Evolutionary conservation across 2,113 vertebrate genomes (phyloP).

Genomic region (Spermophilus dauricus): DNA sequence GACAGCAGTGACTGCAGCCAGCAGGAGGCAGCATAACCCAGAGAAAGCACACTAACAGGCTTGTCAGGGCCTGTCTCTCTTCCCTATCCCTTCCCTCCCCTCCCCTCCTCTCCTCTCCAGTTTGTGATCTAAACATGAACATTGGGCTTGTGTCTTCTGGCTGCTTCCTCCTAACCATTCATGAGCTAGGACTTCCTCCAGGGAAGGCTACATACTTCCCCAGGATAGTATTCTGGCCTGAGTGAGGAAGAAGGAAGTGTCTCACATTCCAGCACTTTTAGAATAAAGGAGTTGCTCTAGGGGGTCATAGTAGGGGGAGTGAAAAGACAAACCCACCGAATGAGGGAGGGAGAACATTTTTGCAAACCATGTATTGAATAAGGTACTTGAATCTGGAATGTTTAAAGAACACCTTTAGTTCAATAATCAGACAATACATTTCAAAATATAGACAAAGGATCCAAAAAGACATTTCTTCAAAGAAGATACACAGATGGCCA

Average conservation of each 20-base stretch:
- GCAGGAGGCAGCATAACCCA: constrained; percentile 13
- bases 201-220: background rate
- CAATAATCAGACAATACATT: background rate
- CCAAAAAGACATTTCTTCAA: constrained; percentile 8
- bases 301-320: background rate
- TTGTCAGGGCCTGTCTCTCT: background rate
- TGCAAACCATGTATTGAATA: background rate
- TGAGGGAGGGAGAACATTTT: background rate
- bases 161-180: background rate
- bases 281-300: constrained; percentile 67
- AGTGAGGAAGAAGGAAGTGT: background rate
- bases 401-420: background rate
- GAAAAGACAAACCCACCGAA: background rate
- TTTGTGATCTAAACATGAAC: background rate
- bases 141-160: background rate
- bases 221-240: background rate
- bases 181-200: background rate
- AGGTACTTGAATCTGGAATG: background rate
- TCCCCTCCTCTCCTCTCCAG: background rate
- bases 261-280: background rate
- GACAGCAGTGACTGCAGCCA: background rate
- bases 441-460: background rate
- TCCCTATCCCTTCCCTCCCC: background rate
- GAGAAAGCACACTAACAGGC: background rate
- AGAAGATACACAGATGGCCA: background rate